These are phyloP conservation scores for Vidua chalybeata DNA, from an alignment of 2,113 vertebrate genomes.

Conservation along the genomic window DNA sequence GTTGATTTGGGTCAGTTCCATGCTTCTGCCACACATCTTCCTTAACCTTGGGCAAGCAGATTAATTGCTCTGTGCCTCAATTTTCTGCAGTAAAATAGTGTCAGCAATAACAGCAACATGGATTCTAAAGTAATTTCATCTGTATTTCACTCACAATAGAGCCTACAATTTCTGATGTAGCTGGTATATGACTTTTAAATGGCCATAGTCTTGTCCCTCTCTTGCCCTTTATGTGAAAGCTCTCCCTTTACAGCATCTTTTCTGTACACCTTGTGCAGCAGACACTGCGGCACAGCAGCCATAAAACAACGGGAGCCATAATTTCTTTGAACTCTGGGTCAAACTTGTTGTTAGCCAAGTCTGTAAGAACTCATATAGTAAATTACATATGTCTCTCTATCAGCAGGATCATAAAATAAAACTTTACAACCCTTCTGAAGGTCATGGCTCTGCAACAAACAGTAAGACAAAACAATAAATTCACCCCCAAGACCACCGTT, in stretches of 20 bases:
- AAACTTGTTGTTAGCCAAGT: conserved; percentile 46
- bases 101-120: not conserved
- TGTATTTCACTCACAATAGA: not conserved
- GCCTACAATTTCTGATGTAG: not conserved
- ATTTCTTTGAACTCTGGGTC: conserved; percentile 62
- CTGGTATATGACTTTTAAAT: not conserved
- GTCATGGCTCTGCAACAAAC: conserved; percentile 21
- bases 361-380: conserved; percentile 6
- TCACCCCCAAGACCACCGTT: not conserved
- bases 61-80: not conserved
- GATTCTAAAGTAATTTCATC: not conserved
- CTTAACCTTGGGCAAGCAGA: not conserved
- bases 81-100: not conserved
- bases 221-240: not conserved
- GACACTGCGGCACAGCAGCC: not conserved
- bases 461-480: conserved; percentile 26
- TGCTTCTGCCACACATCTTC: not conserved
- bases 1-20: not conserved
- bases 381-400: conserved; percentile 40
- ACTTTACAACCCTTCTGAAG: conserved; percentile 41
- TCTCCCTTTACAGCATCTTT: conserved; percentile 9
- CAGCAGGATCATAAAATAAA: conserved; percentile 50
- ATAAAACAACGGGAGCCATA: conserved; percentile 38
- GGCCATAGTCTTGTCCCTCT: not conserved
- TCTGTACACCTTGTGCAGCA: not conserved